Conservation (phyloP, 2,113 vertebrate species). For the Columba livia region DNA sequence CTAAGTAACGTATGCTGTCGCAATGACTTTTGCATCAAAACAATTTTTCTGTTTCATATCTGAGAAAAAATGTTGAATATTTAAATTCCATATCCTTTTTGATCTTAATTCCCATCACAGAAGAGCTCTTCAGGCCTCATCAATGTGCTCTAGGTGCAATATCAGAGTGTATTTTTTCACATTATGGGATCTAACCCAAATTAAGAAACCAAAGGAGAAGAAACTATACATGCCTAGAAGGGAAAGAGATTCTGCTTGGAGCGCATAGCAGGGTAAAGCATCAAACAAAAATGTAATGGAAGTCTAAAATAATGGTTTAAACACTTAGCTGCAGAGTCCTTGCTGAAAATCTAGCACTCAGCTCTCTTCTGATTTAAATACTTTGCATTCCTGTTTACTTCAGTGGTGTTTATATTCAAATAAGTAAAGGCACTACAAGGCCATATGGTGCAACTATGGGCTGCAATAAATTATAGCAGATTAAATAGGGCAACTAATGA, state of each 20-base stretch:
- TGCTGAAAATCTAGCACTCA: background rate
- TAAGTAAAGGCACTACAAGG: conserved; percentile 21
- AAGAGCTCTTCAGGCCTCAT: conserved; percentile 55
- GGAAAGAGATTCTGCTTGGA: conserved; percentile 1
- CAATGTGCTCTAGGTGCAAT: conserved; percentile 60
- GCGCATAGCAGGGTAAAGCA: background rate
- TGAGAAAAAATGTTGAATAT: conserved; percentile 55
- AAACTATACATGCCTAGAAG: conserved; percentile 25
- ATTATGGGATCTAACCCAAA: conserved; percentile 58
- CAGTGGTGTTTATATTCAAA: conserved; percentile 26
- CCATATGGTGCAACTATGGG: background rate
- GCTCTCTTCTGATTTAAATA: background rate
- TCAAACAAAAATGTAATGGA: background rate
- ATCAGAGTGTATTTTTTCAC: conserved; percentile 43
- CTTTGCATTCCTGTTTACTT: conserved; percentile 26
- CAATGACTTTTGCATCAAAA: conserved; percentile 63
- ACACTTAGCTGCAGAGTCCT: background rate
- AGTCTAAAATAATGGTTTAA: background rate
- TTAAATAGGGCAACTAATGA: conserved; percentile 10
- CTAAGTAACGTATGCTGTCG: conserved; percentile 55
- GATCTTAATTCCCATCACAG: conserved; percentile 65
- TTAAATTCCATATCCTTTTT: conserved; percentile 65
- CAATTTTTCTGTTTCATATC: conserved; percentile 59
- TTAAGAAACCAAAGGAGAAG: conserved; percentile 57
- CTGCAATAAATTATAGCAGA: background rate